These are phyloP conservation scores for Glossosoma conforme DNA, from an alignment of 1,140 invertebrate genomes.

Conservation along the genomic window DNA sequence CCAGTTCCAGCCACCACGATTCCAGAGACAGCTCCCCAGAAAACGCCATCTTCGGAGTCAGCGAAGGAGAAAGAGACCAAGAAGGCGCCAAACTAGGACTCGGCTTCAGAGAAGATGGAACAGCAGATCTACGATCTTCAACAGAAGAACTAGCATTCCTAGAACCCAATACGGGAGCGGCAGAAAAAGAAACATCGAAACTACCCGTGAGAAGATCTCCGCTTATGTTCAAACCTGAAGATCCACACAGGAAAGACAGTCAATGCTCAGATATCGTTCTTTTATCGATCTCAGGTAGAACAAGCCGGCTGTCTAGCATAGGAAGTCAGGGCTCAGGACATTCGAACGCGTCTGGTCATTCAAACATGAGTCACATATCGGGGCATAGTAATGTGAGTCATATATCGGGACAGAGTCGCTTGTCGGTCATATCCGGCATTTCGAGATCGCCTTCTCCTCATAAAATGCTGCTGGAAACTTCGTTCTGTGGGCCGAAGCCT, in stretches of 20 bases:
- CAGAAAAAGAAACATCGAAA: slow-evolving; percentile 42
- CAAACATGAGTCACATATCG: slow-evolving; percentile 49
- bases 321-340: slow-evolving; percentile 61
- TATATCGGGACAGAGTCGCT: slow-evolving; percentile 56
- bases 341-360: slow-evolving; percentile 48
- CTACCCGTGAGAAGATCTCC: slow-evolving; percentile 42
- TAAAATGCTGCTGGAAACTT: slow-evolving; percentile 82
- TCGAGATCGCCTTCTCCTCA: slow-evolving; percentile 80
- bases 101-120: slow-evolving; percentile 72
- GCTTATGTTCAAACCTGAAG: slow-evolving; percentile 51
- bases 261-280: slow-evolving; percentile 72
- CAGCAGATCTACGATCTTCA: slow-evolving; percentile 73
- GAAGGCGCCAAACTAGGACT: slow-evolving; percentile 40
- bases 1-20: slow-evolving; percentile 79
- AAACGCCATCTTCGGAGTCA: slow-evolving; percentile 56
- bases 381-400: slow-evolving; percentile 40
- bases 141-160: slow-evolving; percentile 80
- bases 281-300: slow-evolving; percentile 75
- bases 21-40: slow-evolving; percentile 77
- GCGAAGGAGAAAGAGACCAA: slow-evolving; percentile 34
- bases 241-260: slow-evolving; percentile 69
- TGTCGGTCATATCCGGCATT: slow-evolving; percentile 64
- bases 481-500: slow-evolving; percentile 79
- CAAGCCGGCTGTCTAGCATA: slow-evolving; percentile 74
- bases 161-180: slow-evolving; percentile 57